Conservation (phyloP, 2,113 vertebrate genomes). For the Macroglossus sobrinus region DNA sequence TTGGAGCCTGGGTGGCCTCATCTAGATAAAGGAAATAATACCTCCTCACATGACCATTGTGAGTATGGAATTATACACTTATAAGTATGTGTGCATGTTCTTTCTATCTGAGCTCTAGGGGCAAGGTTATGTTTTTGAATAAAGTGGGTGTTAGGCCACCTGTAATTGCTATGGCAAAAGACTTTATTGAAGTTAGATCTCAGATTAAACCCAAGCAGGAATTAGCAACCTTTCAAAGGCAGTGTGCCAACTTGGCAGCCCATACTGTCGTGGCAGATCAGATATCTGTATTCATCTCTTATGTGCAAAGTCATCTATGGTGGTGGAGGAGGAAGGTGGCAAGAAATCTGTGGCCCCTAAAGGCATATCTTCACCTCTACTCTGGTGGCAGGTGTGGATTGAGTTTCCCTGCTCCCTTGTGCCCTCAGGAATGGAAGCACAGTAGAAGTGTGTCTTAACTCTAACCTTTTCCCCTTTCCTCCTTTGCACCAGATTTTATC, state of each 20-base stretch:
- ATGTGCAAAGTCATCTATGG: neutral
- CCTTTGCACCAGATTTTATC: slow-evolving; percentile 70
- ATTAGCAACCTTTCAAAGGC: neutral
- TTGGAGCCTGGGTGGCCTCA: neutral
- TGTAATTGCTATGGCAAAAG: neutral
- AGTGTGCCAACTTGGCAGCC: neutral
- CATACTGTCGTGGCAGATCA: neutral
- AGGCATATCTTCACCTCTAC: neutral
- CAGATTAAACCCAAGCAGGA: neutral
- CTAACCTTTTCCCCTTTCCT: neutral
- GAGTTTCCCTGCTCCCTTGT: neutral
- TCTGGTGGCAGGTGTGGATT: neutral
- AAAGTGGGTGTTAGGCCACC: neutral
- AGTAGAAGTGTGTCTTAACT: neutral
- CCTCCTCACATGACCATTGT: neutral
- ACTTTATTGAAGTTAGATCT: slow-evolving; percentile 19
- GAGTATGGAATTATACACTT: neutral
- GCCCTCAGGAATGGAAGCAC: neutral
- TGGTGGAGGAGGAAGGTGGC: neutral
- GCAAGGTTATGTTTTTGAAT: neutral
- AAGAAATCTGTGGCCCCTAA: neutral
- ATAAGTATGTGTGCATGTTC: neutral
- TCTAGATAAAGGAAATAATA: neutral
- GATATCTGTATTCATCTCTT: neutral
- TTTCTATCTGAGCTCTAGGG: neutral